These are phyloP conservation scores for Aproaerema taeniolella DNA, from an alignment of 2,888 invertebrate genomes.

Conservation along the genomic window DNA sequence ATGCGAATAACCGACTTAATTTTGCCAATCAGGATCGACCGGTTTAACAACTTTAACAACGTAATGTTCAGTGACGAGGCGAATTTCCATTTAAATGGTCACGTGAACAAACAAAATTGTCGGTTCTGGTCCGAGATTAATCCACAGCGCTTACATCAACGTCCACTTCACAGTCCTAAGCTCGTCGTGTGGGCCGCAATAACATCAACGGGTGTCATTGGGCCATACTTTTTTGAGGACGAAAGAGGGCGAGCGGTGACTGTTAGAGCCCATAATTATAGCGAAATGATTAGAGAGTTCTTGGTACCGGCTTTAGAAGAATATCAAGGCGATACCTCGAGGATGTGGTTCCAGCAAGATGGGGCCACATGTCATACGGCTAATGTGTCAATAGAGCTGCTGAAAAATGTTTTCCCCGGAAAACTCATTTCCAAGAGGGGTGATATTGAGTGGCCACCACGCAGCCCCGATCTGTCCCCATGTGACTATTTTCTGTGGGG, in stretches of 20 bases:
- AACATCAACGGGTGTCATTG: constrained; percentile 8
- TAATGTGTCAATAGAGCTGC: constrained; percentile 16
- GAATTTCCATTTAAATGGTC: constrained; percentile 19
- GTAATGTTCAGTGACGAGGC: constrained; percentile 17
- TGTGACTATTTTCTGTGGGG: too few relatives aligned
- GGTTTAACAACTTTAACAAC: constrained; percentile 17
- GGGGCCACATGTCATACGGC: constrained; percentile 23
- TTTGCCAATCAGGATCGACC: constrained; percentile 16
- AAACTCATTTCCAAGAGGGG: constrained; percentile 22
- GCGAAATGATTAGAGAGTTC: constrained; percentile 23
- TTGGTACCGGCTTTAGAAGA: constrained; percentile 20
- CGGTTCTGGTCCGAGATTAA: constrained; percentile 19
- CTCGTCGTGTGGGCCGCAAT: constrained; percentile 4
- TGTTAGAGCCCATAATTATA: constrained; percentile 25
- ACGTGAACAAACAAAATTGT: too few relatives aligned
- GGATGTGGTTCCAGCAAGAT: too few relatives aligned
- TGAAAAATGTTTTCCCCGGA: constrained; percentile 18
- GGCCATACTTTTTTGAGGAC: constrained; percentile 15
- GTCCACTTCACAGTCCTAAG: constrained; percentile 19
- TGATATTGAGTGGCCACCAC: too few relatives aligned
- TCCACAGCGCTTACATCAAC: constrained; percentile 19
- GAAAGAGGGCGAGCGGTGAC: constrained; percentile 17
- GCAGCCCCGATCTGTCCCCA: too few relatives aligned
- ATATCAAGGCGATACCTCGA: constrained; percentile 19
- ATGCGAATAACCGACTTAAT: constrained; percentile 16